Evolutionary conservation across 2,113 vertebrate genomes (phyloP).

Genomic region (Oncorhynchus kisutch): DNA sequence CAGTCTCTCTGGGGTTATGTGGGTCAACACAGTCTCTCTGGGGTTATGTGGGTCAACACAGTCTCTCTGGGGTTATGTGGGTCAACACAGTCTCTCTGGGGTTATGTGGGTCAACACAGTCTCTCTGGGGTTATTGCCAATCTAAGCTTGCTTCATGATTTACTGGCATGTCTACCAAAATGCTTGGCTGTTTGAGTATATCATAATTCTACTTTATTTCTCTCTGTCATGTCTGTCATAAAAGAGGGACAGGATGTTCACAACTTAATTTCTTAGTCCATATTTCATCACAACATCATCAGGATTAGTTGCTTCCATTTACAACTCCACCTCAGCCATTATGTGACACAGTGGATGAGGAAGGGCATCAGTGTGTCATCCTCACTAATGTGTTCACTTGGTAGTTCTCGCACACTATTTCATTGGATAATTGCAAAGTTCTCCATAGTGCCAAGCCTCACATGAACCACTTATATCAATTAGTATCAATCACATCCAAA

Average conservation of each 20-base stretch:
- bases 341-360: too few species aligned
- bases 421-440: neutral
- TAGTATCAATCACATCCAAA: neutral
- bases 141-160: neutral
- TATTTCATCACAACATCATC: constrained; percentile 6
- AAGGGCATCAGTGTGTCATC: neutral
- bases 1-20: neutral
- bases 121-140: neutral
- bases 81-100: constrained; percentile 26
- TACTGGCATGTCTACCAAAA: neutral
- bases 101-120: neutral
- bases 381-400: neutral
- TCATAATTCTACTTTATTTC: too few species aligned
- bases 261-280: constrained; percentile 22
- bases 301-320: too few species aligned
- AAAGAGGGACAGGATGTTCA: too few species aligned
- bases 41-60: constrained; percentile 41
- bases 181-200: neutral
- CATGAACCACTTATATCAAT: constrained; percentile 2
- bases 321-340: too few species aligned
- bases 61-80: constrained; percentile 20
- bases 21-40: constrained; percentile 37
- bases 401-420: neutral
- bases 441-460: neutral
- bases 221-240: too few species aligned